Percentiles rank a stretch among this genome's conserved stretches.
These are phyloP conservation scores for Itoplectis maculator DNA, from an alignment of 2,888 invertebrate species.

Conservation along the genomic window DNA sequence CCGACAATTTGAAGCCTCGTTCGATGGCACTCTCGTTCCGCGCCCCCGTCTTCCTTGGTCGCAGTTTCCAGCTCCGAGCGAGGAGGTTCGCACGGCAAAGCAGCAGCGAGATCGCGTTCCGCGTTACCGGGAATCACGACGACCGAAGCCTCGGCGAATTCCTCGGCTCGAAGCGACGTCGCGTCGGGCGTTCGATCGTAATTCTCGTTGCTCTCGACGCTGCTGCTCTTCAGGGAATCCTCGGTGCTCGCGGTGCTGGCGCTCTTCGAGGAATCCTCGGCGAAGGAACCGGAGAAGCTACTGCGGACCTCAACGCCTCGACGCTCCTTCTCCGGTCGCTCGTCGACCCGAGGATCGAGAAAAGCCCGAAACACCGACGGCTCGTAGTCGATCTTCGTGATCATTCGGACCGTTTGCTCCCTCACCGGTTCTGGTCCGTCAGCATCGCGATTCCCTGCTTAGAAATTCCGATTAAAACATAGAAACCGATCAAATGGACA, in stretches of 20 bases:
- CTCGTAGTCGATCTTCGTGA: conserved; percentile 62
- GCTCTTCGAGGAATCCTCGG: conserved; percentile 57
- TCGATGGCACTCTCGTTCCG: conserved; percentile 12
- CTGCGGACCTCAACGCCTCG: conserved; percentile 30
- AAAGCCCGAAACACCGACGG: conserved; percentile 55
- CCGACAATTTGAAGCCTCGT: conserved; percentile 10
- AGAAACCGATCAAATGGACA: too few species aligned
- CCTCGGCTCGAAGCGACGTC: conserved; percentile 34
- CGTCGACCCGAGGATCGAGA: conserved; percentile 13
- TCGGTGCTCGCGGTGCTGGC: conserved; percentile 51
- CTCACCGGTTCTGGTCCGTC: conserved; percentile 33
- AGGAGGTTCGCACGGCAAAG: too few species aligned
- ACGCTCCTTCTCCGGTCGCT: conserved; percentile 23
- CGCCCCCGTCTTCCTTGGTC: neutral
- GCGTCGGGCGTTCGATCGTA: conserved; percentile 44
- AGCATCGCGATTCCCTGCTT: neutral
- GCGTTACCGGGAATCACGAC: neutral
- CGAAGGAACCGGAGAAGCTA: conserved; percentile 42
- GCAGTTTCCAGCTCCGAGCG: too few species aligned
- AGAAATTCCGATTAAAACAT: neutral
- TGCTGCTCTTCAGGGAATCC: too few species aligned
- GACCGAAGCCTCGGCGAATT: conserved; percentile 20
- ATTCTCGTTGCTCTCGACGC: conserved; percentile 49
- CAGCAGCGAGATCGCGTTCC: conserved; percentile 3
- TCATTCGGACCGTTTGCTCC: conserved; percentile 64